These are phyloP conservation scores for Cryptoleucopteryx plumbea DNA, from an alignment of 2,113 vertebrate species.

Conservation along the genomic window DNA sequence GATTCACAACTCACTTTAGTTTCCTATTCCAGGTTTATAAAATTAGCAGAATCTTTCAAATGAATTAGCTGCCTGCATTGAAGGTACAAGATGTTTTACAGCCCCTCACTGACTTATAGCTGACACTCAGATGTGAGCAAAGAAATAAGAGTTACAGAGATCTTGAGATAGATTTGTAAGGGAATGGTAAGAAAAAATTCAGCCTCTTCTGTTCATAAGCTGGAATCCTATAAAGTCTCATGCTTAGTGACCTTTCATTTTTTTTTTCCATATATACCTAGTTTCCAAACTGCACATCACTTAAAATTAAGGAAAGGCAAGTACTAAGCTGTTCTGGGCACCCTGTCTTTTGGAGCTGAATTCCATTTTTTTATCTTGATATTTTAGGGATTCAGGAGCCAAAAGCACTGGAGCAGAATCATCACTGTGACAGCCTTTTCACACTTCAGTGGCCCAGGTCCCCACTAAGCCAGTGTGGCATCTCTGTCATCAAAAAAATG, in stretches of 20 bases:
- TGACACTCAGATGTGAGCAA: neutral
- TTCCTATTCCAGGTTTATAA: neutral
- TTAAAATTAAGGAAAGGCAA: neutral
- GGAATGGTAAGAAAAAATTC: neutral
- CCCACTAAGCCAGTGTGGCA: neutral
- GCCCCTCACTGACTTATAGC: neutral
- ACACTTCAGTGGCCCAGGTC: neutral
- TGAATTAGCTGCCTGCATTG: neutral
- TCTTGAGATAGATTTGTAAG: neutral
- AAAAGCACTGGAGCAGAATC: neutral
- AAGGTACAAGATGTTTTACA: neutral
- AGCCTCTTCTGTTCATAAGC: neutral
- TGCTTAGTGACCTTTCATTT: neutral
- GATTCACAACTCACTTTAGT: neutral
- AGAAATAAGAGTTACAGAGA: neutral
- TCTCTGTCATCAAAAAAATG: neutral
- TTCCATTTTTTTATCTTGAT: neutral
- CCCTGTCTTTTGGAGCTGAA: neutral
- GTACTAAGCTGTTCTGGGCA: neutral
- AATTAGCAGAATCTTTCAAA: neutral
- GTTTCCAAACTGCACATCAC: neutral
- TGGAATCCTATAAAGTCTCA: neutral
- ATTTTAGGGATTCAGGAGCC: neutral
- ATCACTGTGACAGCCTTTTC: constrained; percentile 22
- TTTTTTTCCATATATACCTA: neutral